These are phyloP conservation scores for Drosophila borealis DNA, from an alignment of 2,888 invertebrate species.

Conservation along the genomic window DNA sequence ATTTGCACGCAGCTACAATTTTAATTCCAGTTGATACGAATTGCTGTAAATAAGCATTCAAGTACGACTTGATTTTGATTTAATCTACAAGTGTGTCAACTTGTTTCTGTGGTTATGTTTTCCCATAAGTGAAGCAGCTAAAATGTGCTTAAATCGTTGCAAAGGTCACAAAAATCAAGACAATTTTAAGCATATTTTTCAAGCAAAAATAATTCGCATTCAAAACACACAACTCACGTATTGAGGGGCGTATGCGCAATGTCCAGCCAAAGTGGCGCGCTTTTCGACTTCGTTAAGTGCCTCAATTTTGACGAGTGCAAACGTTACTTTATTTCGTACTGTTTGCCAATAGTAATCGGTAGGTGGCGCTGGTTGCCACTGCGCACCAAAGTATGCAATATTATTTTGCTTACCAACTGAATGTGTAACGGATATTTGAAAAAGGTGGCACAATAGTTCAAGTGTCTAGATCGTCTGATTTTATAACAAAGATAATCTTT, in stretches of 20 bases:
- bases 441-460: background rate
- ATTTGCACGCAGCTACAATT: conserved; percentile 47
- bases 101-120: conserved; percentile 19
- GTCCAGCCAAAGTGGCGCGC: conserved; percentile 20
- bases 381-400: conserved; percentile 56
- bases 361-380: conserved; percentile 34
- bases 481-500: no score
- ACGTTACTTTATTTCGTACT: background rate
- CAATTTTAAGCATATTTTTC: conserved; percentile 17
- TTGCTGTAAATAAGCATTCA: conserved; percentile 69
- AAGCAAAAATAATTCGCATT: conserved; percentile 18
- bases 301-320: conserved; percentile 17
- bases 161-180: conserved; percentile 69
- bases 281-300: conserved; percentile 23
- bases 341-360: background rate
- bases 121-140: conserved; percentile 45
- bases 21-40: conserved; percentile 34
- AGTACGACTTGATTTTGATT: conserved; percentile 73
- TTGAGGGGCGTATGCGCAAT: conserved; percentile 65
- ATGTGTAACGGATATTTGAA: conserved; percentile 19
- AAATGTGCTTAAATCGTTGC: conserved; percentile 40
- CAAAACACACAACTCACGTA: conserved; percentile 13
- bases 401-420: background rate
- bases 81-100: conserved; percentile 37
- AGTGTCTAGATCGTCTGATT: background rate